Base-by-base conservation (phyloP, 2,797 vertebrate species). In the Orestias chungarensis region DNA sequence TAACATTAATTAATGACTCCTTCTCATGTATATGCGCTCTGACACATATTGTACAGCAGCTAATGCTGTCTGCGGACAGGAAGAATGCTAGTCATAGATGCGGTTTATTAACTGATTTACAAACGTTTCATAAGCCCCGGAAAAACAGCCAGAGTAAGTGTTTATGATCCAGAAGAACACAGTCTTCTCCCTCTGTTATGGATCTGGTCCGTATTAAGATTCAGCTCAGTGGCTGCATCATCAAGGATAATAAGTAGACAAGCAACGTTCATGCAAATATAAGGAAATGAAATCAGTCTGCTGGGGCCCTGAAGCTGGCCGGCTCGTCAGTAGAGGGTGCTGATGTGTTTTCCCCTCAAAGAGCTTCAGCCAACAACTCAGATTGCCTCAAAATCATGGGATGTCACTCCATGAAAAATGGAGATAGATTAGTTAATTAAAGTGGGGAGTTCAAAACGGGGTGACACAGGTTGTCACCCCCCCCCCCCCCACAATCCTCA, bases 301-400 rank as follows among this genome's bases (percentile, higher is more conserved):
- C 49, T 35, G 82, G 59, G 83, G 78, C 77, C 76, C 72, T 77
- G 79, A 87, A 79, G 77, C 79, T 81, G 85, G 79, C 71, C 52
- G 64, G 77, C 87, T 73, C 57, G 92, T 95, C 96, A 96, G 96
- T 93, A 97, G 97, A 96, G 96, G 96, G 96, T 93, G 96, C 96
- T 96, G 94, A 96, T 94, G 95, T 93, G 95, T 93, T 94, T 94
- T 87, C 90, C 88, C 82, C 83, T 92, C 86, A 86, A 83, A 57
- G 71, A 82, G 79, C 74, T 47, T 83, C 85, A 83, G 91, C 90
- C 94, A 95, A 92, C 90, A 90, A 91, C 86, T 95, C 93, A 87
- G 86, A 93, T 95, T 94, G 94, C 92, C 87, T 95, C 94, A 93
- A 95, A 96, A 95, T 93, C 92, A 94, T 94, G 93, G 93, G 88